phyloP scores from a whole-genome alignment of 2,797 vertebrate species.

The Morelia viridis region DNA sequence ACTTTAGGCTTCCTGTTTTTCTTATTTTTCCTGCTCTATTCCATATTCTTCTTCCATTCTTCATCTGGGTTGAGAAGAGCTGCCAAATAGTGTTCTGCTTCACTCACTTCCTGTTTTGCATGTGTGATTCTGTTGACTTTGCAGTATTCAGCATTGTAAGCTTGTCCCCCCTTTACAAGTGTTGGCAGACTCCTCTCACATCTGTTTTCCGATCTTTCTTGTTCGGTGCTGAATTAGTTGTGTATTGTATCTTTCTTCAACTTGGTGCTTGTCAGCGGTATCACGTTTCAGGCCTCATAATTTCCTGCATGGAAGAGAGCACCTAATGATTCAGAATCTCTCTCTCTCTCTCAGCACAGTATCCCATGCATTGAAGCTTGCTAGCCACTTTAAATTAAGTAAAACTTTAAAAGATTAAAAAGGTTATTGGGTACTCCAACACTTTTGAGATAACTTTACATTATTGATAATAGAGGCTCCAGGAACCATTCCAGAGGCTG shows the following conservation, averaged over 20 bases:
- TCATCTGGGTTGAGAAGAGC: background rate
- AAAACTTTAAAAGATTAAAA: background rate
- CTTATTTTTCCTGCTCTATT: background rate
- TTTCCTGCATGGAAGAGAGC: background rate
- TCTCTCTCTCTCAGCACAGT: background rate
- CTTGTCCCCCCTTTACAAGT: background rate
- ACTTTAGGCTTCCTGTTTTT: conserved; percentile 23
- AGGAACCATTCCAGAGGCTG: background rate
- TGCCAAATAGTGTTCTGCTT: background rate
- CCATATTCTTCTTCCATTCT: background rate
- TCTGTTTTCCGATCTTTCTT: conserved; percentile 18
- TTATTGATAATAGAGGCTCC: background rate
- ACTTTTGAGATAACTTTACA: background rate
- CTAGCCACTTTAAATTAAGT: background rate
- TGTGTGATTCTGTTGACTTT: background rate
- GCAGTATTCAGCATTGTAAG: background rate
- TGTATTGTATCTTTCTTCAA: background rate
- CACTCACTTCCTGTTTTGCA: conserved; percentile 17
- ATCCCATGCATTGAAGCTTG: background rate
- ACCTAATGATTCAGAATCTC: background rate
- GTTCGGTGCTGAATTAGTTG: background rate
- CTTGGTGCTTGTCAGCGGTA: background rate
- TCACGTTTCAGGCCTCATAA: background rate
- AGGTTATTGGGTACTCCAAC: background rate
- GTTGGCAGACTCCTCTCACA: background rate